These are phyloP conservation scores for Myotis pilosus DNA, from an alignment of 2,797 vertebrate genomes.

Conservation along the genomic window DNA sequence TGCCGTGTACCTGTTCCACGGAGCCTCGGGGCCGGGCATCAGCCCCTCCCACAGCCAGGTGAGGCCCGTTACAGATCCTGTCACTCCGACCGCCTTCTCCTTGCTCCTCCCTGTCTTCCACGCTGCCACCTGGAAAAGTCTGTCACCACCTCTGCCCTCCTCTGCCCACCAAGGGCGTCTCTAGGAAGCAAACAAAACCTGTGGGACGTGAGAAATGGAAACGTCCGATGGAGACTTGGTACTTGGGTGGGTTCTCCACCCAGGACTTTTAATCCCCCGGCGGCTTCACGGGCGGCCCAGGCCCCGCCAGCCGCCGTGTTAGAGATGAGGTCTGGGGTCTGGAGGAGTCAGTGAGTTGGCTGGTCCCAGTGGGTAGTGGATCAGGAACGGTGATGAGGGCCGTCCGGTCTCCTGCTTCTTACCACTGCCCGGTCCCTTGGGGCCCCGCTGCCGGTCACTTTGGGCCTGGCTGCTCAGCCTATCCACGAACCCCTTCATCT, in stretches of 20 bases:
- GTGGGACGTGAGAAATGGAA: background rate
- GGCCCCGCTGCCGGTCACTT: background rate
- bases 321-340: background rate
- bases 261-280: background rate
- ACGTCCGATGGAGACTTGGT: background rate
- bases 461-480: background rate
- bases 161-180: background rate
- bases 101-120: background rate
- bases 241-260: background rate
- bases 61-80: background rate
- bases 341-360: background rate
- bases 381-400: background rate
- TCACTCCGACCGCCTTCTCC: background rate
- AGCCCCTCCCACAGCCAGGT: conserved; percentile 73
- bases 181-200: background rate
- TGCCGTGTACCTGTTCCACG: conserved; percentile 90
- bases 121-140: background rate
- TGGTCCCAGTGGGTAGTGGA: background rate
- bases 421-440: background rate
- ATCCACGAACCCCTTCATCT: background rate
- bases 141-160: background rate
- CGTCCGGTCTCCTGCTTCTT: background rate
- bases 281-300: background rate
- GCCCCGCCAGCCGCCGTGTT: background rate
- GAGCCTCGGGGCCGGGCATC: conserved; percentile 54